Base-by-base conservation (phyloP, 2,797 vertebrate genomes). In the Eremophila alpestris region DNA sequence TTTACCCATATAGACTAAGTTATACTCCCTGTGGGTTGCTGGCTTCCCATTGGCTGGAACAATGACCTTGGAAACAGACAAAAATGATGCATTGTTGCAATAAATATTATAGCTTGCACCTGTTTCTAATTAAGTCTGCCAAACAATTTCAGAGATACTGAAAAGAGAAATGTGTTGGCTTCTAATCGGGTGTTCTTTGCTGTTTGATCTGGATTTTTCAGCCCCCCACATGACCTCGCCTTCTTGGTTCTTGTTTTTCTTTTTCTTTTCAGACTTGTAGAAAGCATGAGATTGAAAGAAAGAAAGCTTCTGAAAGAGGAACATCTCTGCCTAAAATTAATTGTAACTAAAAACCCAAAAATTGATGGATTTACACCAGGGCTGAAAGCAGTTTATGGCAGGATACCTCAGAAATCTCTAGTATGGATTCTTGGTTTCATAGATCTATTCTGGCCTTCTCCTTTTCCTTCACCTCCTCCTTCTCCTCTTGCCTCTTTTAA, bases 41-140 rank as follows among this genome's bases (percentile, higher is more conserved):
- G 87, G 34, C 87, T 93, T 94, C 93, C 94, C 82, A 96, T 96
- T 96, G 94, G 94, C 80, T 95, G 82, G 65, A 93, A 86, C 8
- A 41, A 94, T 95, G 96, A 97, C 95, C 96, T 96, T 96, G 92
- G 93, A 96, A 97, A 92, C 94, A 95, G 96, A 96, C 94, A 97
- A 97, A 96, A 96, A 96, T 95, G 96, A 95, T 96, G 95, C 95
- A 96, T 96, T 93, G 95, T 96, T 95, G 89, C 94, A 97, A 96
- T 96, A 95, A 94, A 95, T 97, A 93, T 97, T 96, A 96, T 93
- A 96, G 96, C 93, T 88, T 91, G 94, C 95, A 97, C 95, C 95
- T 97, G 94, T 95, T 96, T 97, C 93, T 96, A 96, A 96, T 96
- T 96, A 96, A 96, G 91, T 91, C 95, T 95, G 95, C 89, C 87